A percentile compares a stretch with the other conserved stretches of the same genome.
phyloP scores from a whole-genome alignment of 2,113 vertebrate species.

The Fregata magnificens region DNA sequence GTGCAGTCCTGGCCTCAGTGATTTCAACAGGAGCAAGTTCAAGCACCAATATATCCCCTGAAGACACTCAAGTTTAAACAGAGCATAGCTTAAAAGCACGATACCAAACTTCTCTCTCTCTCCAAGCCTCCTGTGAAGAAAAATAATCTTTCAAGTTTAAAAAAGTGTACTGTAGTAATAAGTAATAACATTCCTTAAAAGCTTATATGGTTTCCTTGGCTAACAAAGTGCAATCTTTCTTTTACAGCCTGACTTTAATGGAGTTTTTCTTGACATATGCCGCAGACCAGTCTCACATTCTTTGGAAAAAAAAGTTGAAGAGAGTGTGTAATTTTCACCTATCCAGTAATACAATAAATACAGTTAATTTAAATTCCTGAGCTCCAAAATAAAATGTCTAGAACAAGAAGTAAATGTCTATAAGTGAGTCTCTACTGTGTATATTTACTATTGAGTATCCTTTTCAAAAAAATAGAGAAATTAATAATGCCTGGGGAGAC shows the following conservation, averaged over 20 bases:
- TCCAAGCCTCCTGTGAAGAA: not conserved
- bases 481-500: not conserved
- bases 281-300: not conserved
- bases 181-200: slow-evolving; percentile 1
- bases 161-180: not conserved
- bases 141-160: not conserved
- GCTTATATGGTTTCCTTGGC: not conserved
- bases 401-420: not conserved
- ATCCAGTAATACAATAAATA: not conserved
- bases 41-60: slow-evolving; percentile 18
- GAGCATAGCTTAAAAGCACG: not conserved
- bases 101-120: not conserved
- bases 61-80: slow-evolving; percentile 49
- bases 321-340: not conserved
- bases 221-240: not conserved
- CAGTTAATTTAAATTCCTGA: not conserved
- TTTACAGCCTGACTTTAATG: not conserved
- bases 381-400: not conserved
- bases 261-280: not conserved
- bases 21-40: slow-evolving; percentile 37
- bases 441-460: not conserved
- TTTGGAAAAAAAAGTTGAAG: not conserved
- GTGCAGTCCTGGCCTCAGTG: not conserved
- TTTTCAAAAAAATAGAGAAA: not conserved
- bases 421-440: not conserved